These are phyloP conservation scores for Cheiracanthium punctorium DNA, from an alignment of 2,888 invertebrate species.

Conservation along the genomic window DNA sequence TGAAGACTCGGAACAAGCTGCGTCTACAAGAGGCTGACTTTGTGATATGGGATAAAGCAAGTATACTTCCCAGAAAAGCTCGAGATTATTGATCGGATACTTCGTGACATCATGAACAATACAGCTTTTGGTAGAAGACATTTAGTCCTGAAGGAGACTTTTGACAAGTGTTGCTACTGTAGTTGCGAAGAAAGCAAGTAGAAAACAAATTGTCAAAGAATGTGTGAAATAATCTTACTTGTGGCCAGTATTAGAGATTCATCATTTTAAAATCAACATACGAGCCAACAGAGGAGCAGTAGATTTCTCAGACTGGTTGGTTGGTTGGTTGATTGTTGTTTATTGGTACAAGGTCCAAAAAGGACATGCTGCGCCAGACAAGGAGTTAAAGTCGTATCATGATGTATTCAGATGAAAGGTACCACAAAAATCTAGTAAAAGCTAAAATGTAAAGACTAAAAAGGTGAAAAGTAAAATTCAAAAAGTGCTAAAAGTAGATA, in stretches of 20 bases:
- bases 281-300: neutral
- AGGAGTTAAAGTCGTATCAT: too few relatives aligned
- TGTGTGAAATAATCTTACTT: conserved; percentile 72
- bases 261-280: conserved; percentile 5
- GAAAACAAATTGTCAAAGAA: conserved; percentile 69
- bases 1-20: neutral
- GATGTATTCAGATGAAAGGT: too few relatives aligned
- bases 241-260: neutral
- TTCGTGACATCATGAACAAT: conserved; percentile 36
- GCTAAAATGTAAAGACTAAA: too few relatives aligned
- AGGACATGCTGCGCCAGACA: too few relatives aligned
- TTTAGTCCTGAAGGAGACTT: conserved; percentile 72
- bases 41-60: conserved; percentile 14
- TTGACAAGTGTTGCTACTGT: conserved; percentile 72
- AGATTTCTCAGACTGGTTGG: conserved; percentile 20
- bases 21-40: conserved; percentile 1
- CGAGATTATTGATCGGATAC: conserved; percentile 70
- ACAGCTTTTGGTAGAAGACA: conserved; percentile 68
- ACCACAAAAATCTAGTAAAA: too few relatives aligned
- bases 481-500: too few relatives aligned
- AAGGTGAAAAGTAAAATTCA: too few relatives aligned
- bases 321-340: too few relatives aligned
- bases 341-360: too few relatives aligned
- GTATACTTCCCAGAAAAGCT: conserved; percentile 24
- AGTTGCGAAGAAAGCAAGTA: conserved; percentile 65